Base-by-base conservation (phyloP, 2,113 vertebrate genomes). In the Heterocephalus glaber region DNA sequence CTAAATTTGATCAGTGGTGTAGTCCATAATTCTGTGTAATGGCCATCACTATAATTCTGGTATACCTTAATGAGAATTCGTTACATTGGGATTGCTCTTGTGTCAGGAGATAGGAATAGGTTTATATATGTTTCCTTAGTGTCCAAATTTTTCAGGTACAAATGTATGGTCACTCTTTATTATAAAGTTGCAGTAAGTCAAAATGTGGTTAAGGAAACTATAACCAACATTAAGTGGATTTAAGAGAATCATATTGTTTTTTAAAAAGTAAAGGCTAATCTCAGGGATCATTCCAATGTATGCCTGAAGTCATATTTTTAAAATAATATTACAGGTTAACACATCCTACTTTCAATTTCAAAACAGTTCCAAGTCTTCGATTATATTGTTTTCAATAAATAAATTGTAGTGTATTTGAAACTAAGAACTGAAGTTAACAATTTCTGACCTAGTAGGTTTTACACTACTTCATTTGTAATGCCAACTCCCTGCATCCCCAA, bases 1-100 rank as follows among this genome's bases (percentile, higher is more conserved):
- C 97, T 96, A 92, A 97, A 98, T 98, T 97, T 89, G 1, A 98
- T 99, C 96, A 86, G 89, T 97, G 77, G 92, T 97, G 97, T 94
- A 97, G 97, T 98, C 98, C 98, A 97, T 98, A 98, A 98, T 98
- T 97, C 97, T 97, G 80, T 97, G 98, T 98, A 98, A 98, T 68
- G 96, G 98, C 98, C 97, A 90, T 98, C 96, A 97, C 98, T 98
- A 98, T 98, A 97, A 97, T 92, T 96, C 96, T 96, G 89, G 95
- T 97, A 95, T 96, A 47, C 96, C 98, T 97, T 98, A 98, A 98
- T 98, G 96, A 98, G 97, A 98, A 97, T 98, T 97, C 56, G 10
- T 98, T 98, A 97, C 58, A 74, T 60, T 85, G 95, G 91, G 94
- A 97, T 93, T 61, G 77, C 92, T 95, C 80, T 93, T 38, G 24